phyloP scores from a whole-genome alignment of 2,888 invertebrate species.

The Oasisia sp. region DNA sequence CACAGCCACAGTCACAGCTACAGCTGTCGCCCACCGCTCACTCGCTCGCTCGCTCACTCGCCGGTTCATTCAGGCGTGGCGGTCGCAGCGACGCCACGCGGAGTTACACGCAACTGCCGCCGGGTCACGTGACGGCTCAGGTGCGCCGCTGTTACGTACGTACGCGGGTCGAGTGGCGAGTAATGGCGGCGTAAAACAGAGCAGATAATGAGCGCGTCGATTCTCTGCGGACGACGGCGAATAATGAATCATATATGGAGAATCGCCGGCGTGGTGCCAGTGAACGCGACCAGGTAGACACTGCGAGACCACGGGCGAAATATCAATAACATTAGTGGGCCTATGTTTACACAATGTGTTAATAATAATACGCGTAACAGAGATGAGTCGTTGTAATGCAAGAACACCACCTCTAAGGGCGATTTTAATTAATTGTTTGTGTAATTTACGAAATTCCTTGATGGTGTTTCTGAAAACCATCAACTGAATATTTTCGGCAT shows the following conservation, averaged over 20 bases:
- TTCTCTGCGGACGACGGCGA: background rate
- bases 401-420: background rate
- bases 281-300: background rate
- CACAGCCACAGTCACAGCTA: background rate
- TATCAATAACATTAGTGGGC: background rate
- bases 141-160: background rate
- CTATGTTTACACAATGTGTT: background rate
- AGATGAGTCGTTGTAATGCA: background rate
- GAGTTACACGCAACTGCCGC: background rate
- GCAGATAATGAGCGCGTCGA: background rate
- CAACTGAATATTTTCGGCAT: background rate
- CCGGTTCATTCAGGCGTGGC: background rate
- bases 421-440: background rate
- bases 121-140: constrained; percentile 6
- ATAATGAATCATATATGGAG: constrained; percentile 12
- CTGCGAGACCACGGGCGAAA: background rate
- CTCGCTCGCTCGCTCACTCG: background rate
- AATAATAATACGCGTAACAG: background rate
- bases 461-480: background rate
- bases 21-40: background rate
- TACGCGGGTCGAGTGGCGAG: background rate
- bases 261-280: background rate
- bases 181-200: background rate
- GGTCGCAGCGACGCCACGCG: constrained; percentile 17
- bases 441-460: background rate